Conservation (phyloP, 2,797 vertebrate species). For the Phyllotis vaccarum region DNA sequence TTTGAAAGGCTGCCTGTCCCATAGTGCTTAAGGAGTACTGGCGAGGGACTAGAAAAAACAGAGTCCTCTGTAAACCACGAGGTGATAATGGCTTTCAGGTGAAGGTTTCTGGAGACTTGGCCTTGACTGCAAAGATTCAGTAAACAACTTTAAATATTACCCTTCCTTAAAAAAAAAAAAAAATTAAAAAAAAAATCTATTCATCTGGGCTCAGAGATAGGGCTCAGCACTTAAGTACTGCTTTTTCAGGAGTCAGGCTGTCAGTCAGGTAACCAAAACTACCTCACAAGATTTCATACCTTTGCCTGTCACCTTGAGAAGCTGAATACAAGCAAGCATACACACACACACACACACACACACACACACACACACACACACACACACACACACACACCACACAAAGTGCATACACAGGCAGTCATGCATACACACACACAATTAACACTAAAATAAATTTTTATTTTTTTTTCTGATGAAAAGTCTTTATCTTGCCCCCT, state of each 20-base stretch:
- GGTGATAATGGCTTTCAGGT: slow-evolving; percentile 36
- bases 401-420: not conserved
- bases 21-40: not conserved
- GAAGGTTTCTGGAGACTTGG: not conserved
- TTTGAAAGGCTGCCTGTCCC: not conserved
- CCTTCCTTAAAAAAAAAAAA: not conserved
- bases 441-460: not conserved
- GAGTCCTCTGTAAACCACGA: slow-evolving; percentile 21
- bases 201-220: not conserved
- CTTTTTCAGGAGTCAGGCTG: not conserved
- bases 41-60: not conserved
- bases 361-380: too few species aligned
- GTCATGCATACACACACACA: not conserved
- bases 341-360: not conserved
- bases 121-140: not conserved
- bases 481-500: not conserved
- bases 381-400: not conserved
- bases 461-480: not conserved
- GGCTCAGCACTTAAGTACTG: not conserved
- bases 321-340: not conserved
- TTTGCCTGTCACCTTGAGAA: not conserved
- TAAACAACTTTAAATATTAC: slow-evolving; percentile 46
- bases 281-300: not conserved
- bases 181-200: not conserved
- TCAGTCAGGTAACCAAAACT: not conserved